Base-by-base conservation (phyloP, 2,113 vertebrate species). In the Boleophthalmus pectinirostris region DNA sequence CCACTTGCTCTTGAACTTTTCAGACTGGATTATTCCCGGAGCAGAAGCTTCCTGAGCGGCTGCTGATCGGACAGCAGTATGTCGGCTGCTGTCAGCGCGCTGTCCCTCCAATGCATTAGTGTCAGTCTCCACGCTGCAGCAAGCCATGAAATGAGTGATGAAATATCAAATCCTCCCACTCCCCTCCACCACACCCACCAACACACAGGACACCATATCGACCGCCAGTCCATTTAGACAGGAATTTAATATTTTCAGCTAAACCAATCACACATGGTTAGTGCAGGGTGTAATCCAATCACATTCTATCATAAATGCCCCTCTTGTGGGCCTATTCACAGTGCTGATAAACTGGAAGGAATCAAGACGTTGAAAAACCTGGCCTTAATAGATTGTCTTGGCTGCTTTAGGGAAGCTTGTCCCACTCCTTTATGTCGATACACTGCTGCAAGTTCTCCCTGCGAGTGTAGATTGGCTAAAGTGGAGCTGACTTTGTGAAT, bases 401-500 rank as follows among this genome's bases (percentile, higher is more conserved):
- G 80, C 85, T 84, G 85, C 87, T 85, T 85, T 85, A 73, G 79
- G 90, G 85, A 70, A 87, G 86, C 89, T 86, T 80, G 89, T 91
- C 83, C 83, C 85, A 72, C 89, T 78, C 80, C 66, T 83, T 75
- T 79, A 82, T 83, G 89, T 90, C 85, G 67, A 89, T 92, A 86
- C 86, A 81, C 83, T 33, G 75, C 71, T 66, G 68, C 85, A 85
- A 88, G 84, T 73, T 73, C 69, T 84, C 85, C 88, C 91, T 86
- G n/a, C 25, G 82, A 88, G 86, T 83, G 47, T 85, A 90, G 93
- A 91, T 90, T 91, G 88, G 84, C 82, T 93, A 92, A 94, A 94
- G 91, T 93, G 86, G 87, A 93, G 94, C 91, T 93, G 92, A 94
- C 89, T 90, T 89, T 82, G 90, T 91, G 93, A 94, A 92, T 88